phyloP scores from a whole-genome alignment of 2,113 vertebrate genomes.

The Rostratula benghalensis region DNA sequence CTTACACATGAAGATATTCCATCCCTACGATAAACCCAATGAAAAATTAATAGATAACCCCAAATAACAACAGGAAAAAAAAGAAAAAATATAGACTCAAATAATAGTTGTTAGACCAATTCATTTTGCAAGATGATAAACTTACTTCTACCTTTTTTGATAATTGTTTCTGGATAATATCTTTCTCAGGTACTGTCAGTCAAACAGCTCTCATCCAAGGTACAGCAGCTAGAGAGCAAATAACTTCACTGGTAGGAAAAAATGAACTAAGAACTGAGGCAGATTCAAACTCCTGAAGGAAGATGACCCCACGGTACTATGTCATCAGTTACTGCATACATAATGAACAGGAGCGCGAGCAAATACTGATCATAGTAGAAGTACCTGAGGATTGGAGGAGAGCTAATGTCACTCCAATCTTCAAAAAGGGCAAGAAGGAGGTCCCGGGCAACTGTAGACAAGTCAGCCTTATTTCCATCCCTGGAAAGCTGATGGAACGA shows the following conservation, averaged over 20 bases:
- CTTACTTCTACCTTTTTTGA: neutral
- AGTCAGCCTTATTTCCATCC: no score
- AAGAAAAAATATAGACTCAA: neutral
- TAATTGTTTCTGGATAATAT: neutral
- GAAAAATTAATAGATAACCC: neutral
- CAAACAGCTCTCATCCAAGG: neutral
- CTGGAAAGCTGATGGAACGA: no score
- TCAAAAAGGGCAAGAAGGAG: no score
- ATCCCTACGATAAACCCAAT: neutral
- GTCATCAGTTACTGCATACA: neutral
- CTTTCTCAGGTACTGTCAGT: neutral
- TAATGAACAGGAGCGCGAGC: neutral
- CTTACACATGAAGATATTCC: neutral
- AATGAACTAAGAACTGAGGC: neutral
- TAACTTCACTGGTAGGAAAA: neutral
- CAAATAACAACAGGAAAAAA: neutral
- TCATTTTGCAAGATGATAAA: neutral
- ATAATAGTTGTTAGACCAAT: neutral
- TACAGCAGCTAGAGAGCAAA: neutral
- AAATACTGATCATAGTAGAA: neutral
- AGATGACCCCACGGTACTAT: neutral
- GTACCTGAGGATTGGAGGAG: no score
- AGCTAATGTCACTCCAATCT: no score
- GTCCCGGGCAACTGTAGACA: no score
- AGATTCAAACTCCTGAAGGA: neutral